A percentile compares a stretch with the other conserved stretches of the same genome.
Evolutionary conservation across 2,888 invertebrate genomes (phyloP).

Genomic region (Caenorhabditis afra): DNA sequence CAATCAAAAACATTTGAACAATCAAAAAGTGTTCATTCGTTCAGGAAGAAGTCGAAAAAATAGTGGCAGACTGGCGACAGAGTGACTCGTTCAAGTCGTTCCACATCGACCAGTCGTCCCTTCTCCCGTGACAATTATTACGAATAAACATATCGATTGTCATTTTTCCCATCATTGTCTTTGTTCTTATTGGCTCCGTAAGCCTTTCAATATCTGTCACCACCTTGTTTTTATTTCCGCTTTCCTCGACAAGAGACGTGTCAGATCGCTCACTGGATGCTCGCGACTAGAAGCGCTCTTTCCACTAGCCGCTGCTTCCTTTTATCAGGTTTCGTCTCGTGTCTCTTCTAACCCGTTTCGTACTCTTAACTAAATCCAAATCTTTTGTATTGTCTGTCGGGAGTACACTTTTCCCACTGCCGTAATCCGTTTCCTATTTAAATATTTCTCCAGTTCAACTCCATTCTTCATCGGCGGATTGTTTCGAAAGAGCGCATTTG

Average conservation of each 20-base stretch:
- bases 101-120: constrained; percentile 60
- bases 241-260: constrained; percentile 10
- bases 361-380: not conserved
- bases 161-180: no score
- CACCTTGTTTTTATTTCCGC: not conserved
- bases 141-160: not conserved
- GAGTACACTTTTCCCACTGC: not conserved
- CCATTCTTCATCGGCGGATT: no score
- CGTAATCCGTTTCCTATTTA: not conserved
- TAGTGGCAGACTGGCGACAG: constrained; percentile 41
- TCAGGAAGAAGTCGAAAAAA: constrained; percentile 35
- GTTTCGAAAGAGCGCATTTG: not conserved
- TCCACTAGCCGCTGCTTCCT: constrained; percentile 41
- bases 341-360: not conserved
- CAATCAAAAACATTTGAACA: not conserved
- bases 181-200: not conserved
- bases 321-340: constrained; percentile 44
- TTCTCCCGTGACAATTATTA: constrained; percentile 43
- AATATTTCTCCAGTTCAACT: not conserved
- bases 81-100: constrained; percentile 25
- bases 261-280: constrained; percentile 50
- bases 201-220: not conserved
- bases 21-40: constrained; percentile 1
- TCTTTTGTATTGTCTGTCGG: not conserved
- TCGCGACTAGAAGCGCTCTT: constrained; percentile 40